Percentiles rank a stretch among this genome's conserved stretches.
These are phyloP conservation scores for Lissonota sp. DNA, from an alignment of 2,888 invertebrate genomes.

Conservation along the genomic window DNA sequence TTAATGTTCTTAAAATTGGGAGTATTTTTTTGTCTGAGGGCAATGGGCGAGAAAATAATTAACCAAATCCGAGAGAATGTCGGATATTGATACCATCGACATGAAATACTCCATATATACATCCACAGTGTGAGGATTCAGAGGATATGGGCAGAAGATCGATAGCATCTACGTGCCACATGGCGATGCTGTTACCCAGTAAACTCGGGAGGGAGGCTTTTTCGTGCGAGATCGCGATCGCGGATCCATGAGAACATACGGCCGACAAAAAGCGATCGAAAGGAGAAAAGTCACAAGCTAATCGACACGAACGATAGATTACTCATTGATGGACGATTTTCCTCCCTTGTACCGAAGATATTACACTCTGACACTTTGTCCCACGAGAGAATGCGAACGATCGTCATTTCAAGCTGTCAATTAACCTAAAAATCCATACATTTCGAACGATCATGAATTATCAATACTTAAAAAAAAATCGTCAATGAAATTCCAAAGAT, in stretches of 20 bases:
- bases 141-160: conserved; percentile 56
- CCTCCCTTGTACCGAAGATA: background rate
- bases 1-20: too few relatives aligned
- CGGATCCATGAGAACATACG: conserved; percentile 64
- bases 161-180: conserved; percentile 67
- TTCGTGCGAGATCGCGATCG: conserved; percentile 69
- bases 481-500: background rate
- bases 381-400: conserved; percentile 30
- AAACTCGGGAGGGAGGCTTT: conserved; percentile 52
- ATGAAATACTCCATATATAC: background rate
- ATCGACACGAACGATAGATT: conserved; percentile 54
- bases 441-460: conserved; percentile 32
- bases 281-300: conserved; percentile 27
- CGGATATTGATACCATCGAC: too few relatives aligned
- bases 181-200: conserved; percentile 21
- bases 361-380: too few relatives aligned
- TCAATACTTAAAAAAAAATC: conserved; percentile 1
- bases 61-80: too few relatives aligned
- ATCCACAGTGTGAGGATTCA: conserved; percentile 23
- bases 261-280: conserved; percentile 16
- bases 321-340: conserved; percentile 60
- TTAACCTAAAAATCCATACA: conserved; percentile 13
- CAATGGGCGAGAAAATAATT: too few relatives aligned
- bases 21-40: too few relatives aligned
- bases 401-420: conserved; percentile 65